Percentiles rank a stretch among this genome's conserved stretches.
Conservation (phyloP, 2,797 vertebrate species). For the Psittacula derbiana region DNA sequence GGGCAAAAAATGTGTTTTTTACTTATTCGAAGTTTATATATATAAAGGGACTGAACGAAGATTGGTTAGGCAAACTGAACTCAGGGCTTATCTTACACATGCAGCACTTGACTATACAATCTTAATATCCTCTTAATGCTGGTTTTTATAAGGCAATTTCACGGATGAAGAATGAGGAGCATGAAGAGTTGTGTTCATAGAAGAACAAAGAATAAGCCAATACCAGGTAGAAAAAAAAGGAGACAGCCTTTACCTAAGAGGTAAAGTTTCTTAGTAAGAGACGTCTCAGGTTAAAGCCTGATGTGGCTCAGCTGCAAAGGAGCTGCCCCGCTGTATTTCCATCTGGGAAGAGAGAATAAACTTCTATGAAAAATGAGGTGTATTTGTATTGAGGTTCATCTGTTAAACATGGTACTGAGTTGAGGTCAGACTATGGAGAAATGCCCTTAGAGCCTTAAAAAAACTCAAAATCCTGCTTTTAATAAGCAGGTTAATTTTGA, state of each 20-base stretch:
- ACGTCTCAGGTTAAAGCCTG: neutral
- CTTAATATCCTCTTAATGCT: neutral
- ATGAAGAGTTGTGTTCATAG: neutral
- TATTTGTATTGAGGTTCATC: neutral
- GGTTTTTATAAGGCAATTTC: neutral
- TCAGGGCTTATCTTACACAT: neutral
- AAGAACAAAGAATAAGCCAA: neutral
- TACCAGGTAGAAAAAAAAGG: neutral
- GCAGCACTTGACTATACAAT: neutral
- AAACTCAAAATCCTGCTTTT: neutral
- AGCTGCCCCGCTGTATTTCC: neutral
- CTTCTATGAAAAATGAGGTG: neutral
- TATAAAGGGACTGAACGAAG: neutral
- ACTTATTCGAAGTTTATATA: neutral
- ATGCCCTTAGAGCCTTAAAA: neutral
- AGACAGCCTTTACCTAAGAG: neutral
- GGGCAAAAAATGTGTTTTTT: neutral
- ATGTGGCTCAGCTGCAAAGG: neutral
- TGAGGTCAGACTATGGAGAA: neutral
- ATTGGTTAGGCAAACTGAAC: neutral
- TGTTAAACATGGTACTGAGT: neutral
- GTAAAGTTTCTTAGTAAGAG: neutral
- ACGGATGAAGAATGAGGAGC: neutral
- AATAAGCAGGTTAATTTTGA: neutral
- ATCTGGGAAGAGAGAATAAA: neutral